phyloP scores from a whole-genome alignment of 2,888 invertebrate species.

The Elmis aenea region DNA sequence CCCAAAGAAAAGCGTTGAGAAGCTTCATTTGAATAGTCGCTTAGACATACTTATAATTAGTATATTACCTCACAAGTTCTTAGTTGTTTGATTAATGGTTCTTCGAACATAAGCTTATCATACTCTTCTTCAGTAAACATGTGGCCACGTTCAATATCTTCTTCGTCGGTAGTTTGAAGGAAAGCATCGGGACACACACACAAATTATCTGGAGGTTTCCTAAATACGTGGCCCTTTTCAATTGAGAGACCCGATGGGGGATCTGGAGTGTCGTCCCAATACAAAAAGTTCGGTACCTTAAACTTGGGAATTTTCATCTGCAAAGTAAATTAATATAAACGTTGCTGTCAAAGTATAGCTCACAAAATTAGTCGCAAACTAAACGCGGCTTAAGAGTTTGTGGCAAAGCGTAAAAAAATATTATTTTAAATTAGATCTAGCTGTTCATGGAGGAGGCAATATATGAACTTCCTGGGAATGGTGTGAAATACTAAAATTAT shows the following conservation, averaged over 20 bases:
- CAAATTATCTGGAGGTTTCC: slow-evolving; percentile 43
- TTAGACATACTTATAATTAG: too few relatives aligned
- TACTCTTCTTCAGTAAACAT: slow-evolving; percentile 57
- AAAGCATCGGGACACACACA: slow-evolving; percentile 47
- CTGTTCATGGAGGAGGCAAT: too few relatives aligned
- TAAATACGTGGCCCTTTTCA: slow-evolving; percentile 44
- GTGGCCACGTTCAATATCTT: slow-evolving; percentile 51
- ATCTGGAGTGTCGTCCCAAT: slow-evolving; percentile 44
- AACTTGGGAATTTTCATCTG: slow-evolving; percentile 42
- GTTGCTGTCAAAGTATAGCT: too few relatives aligned
- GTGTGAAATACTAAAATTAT: too few relatives aligned
- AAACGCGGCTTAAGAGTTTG: too few relatives aligned
- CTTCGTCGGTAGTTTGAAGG: slow-evolving; percentile 29
- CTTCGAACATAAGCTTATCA: slow-evolving; percentile 58
- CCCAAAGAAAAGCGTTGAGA: too few relatives aligned
- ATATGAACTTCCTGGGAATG: too few relatives aligned
- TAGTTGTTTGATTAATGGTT: slow-evolving; percentile 55
- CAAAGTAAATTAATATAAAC: slow-evolving; percentile 15
- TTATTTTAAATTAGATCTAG: too few relatives aligned
- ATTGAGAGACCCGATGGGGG: slow-evolving; percentile 46
- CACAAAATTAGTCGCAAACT: too few relatives aligned
- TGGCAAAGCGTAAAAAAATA: too few relatives aligned
- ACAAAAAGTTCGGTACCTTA: slow-evolving; percentile 41
- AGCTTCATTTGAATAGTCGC: too few relatives aligned
- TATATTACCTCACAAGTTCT: slow-evolving; percentile 56